Base-by-base conservation (phyloP, 2,888 invertebrate species). In the Drosophila barbarae region DNA sequence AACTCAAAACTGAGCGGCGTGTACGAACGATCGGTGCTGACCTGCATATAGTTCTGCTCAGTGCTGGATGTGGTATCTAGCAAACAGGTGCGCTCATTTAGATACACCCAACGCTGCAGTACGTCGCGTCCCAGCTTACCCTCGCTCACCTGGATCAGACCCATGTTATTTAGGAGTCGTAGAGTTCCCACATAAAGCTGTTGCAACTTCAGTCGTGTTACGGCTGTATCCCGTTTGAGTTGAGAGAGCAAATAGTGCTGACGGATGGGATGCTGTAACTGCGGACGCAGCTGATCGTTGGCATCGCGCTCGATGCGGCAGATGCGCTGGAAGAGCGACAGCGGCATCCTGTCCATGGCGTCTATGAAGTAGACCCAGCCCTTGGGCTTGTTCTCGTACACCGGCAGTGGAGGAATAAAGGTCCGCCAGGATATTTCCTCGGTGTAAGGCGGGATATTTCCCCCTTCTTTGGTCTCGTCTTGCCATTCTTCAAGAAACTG, bases 301-400 rank as follows among this genome's bases (percentile, higher is more conserved):
- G 39, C 47, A 4, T 85, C 78, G 7, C 79, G 83, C 6, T 91
- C 89, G 18, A 94, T 88, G 67, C 92, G 92, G 71, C 93, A 91
- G 12, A 95, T 84, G 83, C 93, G 93, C 10, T 93, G 90, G 72
- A 95, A 93, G n/a, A 95, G 78, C 0, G 92, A 92, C 0, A 95
- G 85, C 0, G 95, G 96, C 77, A 95, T 89, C 1, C 93, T 91
- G 5, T 94, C 89, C 7, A 95, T 88, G 2, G 94, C 87, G 84
- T 96, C 95, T 71, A 92, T 92, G 68, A 95, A 89, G 52, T 94
- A 89, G 30, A 92, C 90, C 95, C 95, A 95, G 10, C 95, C 94
- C 8, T 84, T 39, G 1, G 90, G 90, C 90, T 92, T 93, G 15
- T 91, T 91, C 86, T 84, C 69, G 80, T 93, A 92, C 44, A 86